Evolutionary conservation across 1,140 invertebrate species (phyloP), one percentile per base, ranked within the genome.

Genomic region (Galendromus occidentalis): DNA sequence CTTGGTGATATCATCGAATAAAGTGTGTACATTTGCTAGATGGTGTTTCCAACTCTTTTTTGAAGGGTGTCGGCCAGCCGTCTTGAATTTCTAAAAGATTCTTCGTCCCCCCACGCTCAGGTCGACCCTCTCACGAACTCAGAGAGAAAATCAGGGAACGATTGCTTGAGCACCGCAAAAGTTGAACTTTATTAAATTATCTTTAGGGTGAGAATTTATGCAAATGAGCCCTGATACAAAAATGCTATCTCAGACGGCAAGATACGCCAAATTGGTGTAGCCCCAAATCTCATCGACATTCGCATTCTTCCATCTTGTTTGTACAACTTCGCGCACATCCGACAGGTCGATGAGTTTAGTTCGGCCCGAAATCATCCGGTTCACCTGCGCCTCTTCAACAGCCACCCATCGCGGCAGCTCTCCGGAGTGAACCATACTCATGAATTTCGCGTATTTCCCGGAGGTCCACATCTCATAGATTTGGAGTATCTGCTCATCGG

Each of bases 371-470:
- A 33, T 29, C 51, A 59, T 59, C 25, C 51, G 51, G 14, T 17
- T 22, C 2, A 59, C 51, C 33, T 4, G 14, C 4, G 25, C 1
- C 9, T 59, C 25, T 25, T 59, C 51, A 17, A 59, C 33, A 18
- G 25, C 51, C 2, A 59, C 51, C 51, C 51, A 59, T 17, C 51
- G 51, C 14, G 51, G 51, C 33, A 59, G 51, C 25, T 59, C 51
- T 18, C 51, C 51, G 25, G 51, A 25, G 22, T 59, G 51, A 17
- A 59, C 22, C 25, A 14, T 59, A 20, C 51, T 25, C 51, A 59
- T 59, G 51, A 59, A 59, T 9, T 59, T 22, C 1, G 25, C 51
- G 9, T 59, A 59, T 14, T 59, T 22, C 2, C 51, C 51, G 1
- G 14, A 29, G 14, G 51, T 20, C 51, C 51, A 59, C 2, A 59